These are phyloP conservation scores for Lamellibrachia satsuma DNA, from an alignment of 2,888 invertebrate genomes.

Conservation along the genomic window DNA sequence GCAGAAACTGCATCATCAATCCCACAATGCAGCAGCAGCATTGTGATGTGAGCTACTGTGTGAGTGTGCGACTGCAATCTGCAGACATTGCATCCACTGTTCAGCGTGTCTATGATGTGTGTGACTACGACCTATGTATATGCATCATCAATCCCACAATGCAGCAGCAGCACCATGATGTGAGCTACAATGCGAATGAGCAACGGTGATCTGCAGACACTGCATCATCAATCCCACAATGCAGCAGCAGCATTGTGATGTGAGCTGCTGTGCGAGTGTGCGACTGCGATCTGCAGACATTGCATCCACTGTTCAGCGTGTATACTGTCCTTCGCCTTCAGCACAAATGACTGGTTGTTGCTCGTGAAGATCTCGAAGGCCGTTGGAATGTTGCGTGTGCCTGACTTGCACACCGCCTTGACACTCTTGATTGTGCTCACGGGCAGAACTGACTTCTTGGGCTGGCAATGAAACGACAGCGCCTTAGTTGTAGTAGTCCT, in stretches of 20 bases:
- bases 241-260: neutral
- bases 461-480: constrained; percentile 38
- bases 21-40: neutral
- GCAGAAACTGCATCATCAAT: neutral
- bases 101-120: constrained; percentile 69
- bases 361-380: constrained; percentile 95
- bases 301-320: constrained; percentile 95
- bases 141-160: too few species aligned
- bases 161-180: too few species aligned
- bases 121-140: too few species aligned
- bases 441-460: constrained; percentile 84
- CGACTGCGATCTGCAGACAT: constrained; percentile 90
- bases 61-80: constrained; percentile 89
- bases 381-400: constrained; percentile 84
- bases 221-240: constrained; percentile 13
- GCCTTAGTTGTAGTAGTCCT: neutral
- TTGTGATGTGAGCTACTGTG: constrained; percentile 65
- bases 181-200: too few species aligned
- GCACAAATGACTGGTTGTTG: constrained; percentile 77
- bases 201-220: neutral
- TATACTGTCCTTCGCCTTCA: constrained; percentile 88
- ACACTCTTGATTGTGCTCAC: constrained; percentile 93
- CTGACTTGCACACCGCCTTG: constrained; percentile 82
- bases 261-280: constrained; percentile 75
- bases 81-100: constrained; percentile 92